Evolutionary conservation across 92 coral and sea anemone species (phyloP).

Genomic region (Phenganax subtilis): DNA sequence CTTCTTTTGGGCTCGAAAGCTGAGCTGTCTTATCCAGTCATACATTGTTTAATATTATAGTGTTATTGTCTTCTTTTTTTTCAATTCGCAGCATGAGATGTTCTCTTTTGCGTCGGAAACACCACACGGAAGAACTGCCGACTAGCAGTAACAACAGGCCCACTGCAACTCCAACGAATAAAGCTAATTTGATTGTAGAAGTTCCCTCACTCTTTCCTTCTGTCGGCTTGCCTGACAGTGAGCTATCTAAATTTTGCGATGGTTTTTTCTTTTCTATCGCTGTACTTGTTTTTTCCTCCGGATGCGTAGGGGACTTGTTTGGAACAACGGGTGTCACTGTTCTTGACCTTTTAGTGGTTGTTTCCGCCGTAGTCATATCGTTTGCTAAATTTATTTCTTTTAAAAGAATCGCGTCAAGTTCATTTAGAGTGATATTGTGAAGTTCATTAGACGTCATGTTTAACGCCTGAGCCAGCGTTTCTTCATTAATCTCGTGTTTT

Average conservation of each 20-base stretch:
- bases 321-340: neutral
- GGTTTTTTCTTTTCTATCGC: neutral
- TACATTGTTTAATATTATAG: neutral
- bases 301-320: neutral
- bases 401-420: slow-evolving; percentile 19
- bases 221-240: neutral
- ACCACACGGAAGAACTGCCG: slow-evolving; percentile 26
- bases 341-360: neutral
- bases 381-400: neutral
- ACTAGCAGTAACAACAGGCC: slow-evolving; percentile 23
- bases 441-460: neutral
- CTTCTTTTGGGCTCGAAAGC: slow-evolving; percentile 3
- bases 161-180: slow-evolving; percentile 18
- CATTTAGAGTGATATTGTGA: neutral
- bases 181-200: neutral
- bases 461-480: slow-evolving; percentile 11
- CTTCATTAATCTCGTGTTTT: neutral
- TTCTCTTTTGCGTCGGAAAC: slow-evolving; percentile 12
- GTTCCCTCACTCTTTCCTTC: slow-evolving; percentile 8
- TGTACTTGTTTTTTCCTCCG: no score
- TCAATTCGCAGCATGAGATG: neutral
- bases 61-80: neutral
- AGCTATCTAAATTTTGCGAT: neutral
- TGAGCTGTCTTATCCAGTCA: slow-evolving; percentile 21
- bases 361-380: neutral